Percentiles rank a stretch among this genome's conserved stretches.
Evolutionary conservation across 2,888 invertebrate species (phyloP).

Genomic region (Nematopogon swammerdamellus): DNA sequence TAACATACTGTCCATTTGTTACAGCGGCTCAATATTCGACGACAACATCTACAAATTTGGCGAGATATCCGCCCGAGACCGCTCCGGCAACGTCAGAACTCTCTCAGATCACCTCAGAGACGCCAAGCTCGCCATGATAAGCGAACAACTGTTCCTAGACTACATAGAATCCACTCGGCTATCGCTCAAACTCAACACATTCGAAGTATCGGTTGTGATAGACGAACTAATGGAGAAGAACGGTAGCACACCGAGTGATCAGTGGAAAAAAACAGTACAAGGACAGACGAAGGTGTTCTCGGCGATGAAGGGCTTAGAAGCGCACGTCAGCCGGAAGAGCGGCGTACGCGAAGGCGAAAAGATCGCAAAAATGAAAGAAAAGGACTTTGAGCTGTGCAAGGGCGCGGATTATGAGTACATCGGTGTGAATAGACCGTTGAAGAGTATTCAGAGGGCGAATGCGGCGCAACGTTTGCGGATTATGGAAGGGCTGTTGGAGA

Average conservation of each 20-base stretch:
- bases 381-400: constrained; percentile 26
- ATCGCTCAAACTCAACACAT: constrained; percentile 19
- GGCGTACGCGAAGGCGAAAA: neutral
- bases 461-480: neutral
- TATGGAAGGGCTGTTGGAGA: neutral
- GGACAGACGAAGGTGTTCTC: neutral
- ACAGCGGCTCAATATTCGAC: constrained; percentile 34
- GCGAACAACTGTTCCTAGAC: constrained; percentile 22
- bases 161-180: constrained; percentile 20
- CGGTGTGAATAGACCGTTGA: constrained; percentile 12
- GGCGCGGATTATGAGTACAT: constrained; percentile 23
- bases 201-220: constrained; percentile 17
- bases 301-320: neutral
- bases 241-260: neutral
- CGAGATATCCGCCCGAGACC: constrained; percentile 22
- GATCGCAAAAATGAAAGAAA: constrained; percentile 16
- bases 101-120: constrained; percentile 19
- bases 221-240: constrained; percentile 17
- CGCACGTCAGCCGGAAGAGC: neutral
- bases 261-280: neutral
- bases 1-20: constrained; percentile 9
- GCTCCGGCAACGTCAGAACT: constrained; percentile 16
- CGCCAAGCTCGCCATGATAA: constrained; percentile 19
- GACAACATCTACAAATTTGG: constrained; percentile 36
- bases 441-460: neutral